A percentile compares a stretch with the other conserved stretches of the same genome.
Conservation (phyloP, 2,888 invertebrate genomes). For the Acronicta alni region DNA sequence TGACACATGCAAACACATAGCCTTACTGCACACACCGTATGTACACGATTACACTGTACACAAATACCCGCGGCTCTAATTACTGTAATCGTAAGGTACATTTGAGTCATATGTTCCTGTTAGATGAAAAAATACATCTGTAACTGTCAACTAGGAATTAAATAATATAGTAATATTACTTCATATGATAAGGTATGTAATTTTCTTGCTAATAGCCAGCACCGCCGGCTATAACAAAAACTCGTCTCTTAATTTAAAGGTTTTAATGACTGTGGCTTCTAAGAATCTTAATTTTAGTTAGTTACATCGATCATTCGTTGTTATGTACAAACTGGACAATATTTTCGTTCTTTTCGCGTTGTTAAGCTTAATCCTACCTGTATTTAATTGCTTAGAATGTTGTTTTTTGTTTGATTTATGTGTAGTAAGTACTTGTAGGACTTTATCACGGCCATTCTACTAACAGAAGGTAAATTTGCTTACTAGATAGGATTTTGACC, state of each 20-base stretch:
- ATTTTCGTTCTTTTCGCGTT: slow-evolving; percentile 13
- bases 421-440: slow-evolving; percentile 2
- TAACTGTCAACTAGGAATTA: slow-evolving; percentile 23
- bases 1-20: slow-evolving; percentile 67
- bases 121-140: slow-evolving; percentile 15
- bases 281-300: slow-evolving; percentile 19
- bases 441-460: slow-evolving; percentile 30
- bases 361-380: no score
- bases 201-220: slow-evolving; percentile 2
- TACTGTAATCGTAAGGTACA: slow-evolving; percentile 20
- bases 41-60: slow-evolving; percentile 9
- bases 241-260: slow-evolving; percentile 9
- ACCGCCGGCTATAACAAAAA: slow-evolving; percentile 13
- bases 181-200: not conserved
- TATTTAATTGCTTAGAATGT: slow-evolving; percentile 30
- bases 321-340: slow-evolving; percentile 14
- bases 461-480: no score
- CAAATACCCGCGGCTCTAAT: slow-evolving; percentile 19
- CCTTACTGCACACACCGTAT: slow-evolving; percentile 15
- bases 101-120: slow-evolving; percentile 19
- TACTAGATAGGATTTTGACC: no score
- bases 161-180: slow-evolving; percentile 1
- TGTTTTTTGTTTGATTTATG: slow-evolving; percentile 18
- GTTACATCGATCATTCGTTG: slow-evolving; percentile 21
- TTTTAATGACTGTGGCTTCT: slow-evolving; percentile 33